Conservation (phyloP, 2,113 vertebrate genomes). For the Tyrannus savana region DNA sequence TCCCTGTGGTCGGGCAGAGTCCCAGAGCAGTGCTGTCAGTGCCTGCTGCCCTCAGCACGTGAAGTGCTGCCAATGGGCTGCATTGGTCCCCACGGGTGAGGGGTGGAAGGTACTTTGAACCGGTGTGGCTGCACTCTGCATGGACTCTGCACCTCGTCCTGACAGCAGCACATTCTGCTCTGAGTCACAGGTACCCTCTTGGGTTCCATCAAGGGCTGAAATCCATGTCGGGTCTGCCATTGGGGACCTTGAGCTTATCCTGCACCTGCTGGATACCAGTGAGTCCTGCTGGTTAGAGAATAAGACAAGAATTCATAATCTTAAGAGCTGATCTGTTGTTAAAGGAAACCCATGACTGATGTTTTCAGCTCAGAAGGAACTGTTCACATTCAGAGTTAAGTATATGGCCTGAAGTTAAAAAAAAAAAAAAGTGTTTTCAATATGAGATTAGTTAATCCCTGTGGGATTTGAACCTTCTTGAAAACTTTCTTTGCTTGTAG, state of each 20-base stretch:
- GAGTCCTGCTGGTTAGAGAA: neutral
- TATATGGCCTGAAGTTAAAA: neutral
- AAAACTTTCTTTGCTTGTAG: neutral
- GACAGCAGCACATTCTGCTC: neutral
- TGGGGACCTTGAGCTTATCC: neutral
- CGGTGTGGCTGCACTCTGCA: rapidly evolving
- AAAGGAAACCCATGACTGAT: neutral
- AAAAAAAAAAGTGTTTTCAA: neutral
- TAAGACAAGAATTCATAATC: neutral
- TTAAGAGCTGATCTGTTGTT: neutral
- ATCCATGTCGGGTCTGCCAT: neutral
- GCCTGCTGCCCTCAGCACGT: neutral
- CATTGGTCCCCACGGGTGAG: rapidly evolving
- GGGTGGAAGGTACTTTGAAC: constrained; percentile 15
- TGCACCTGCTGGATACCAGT: rapidly evolving
- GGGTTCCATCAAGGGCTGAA: neutral
- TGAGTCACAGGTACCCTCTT: neutral
- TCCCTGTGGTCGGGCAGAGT: neutral
- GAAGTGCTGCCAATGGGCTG: rapidly evolving
- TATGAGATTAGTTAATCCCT: neutral
- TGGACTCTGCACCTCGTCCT: neutral
- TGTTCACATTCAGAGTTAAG: neutral
- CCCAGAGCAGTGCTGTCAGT: neutral
- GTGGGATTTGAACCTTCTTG: neutral
- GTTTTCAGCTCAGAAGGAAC: neutral